phyloP scores from a whole-genome alignment of 2,113 vertebrate genomes.

The Nestor notabilis region DNA sequence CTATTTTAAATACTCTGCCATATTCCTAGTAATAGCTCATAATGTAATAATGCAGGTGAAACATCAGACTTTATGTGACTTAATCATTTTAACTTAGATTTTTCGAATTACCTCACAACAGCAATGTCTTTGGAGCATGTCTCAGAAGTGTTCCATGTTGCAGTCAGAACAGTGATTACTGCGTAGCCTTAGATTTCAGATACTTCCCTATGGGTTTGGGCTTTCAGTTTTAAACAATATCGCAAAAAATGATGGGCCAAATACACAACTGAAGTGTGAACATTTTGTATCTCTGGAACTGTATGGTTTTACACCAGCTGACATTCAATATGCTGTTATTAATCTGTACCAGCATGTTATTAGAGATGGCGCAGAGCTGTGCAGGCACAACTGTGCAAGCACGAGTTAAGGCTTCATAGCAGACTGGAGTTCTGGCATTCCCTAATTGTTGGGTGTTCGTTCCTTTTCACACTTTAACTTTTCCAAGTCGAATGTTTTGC shows the following conservation, averaged over 20 bases:
- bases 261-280: background rate
- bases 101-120: background rate
- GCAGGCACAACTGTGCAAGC: background rate
- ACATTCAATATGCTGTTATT: slow-evolving; percentile 24
- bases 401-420: background rate
- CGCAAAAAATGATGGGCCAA: background rate
- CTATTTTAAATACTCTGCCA: background rate
- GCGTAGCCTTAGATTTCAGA: background rate
- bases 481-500: background rate
- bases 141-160: background rate
- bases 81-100: background rate
- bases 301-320: slow-evolving; percentile 4
- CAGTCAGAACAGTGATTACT: background rate
- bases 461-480: background rate
- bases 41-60: slow-evolving; percentile 1
- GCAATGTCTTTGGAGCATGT: background rate
- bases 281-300: slow-evolving; percentile 8
- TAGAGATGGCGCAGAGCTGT: background rate
- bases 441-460: background rate
- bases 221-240: background rate
- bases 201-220: background rate
- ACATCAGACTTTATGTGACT: background rate
- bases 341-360: background rate
- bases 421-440: background rate
- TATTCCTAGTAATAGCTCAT: background rate